Conservation (phyloP, 2,797 vertebrate species). For the Clarias pachynema region DNA sequence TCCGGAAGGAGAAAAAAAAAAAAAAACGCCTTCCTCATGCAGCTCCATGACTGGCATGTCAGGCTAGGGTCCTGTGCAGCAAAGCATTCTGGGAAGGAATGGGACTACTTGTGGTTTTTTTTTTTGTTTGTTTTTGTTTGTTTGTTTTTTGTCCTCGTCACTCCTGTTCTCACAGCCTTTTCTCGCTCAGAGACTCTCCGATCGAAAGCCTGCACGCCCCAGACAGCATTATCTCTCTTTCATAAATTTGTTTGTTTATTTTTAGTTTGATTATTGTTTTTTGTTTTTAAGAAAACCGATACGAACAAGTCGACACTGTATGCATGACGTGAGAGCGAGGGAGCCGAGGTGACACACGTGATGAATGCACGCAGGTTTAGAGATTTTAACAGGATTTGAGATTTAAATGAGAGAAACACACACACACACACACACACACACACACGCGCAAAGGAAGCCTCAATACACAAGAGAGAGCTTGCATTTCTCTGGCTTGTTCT, state of each 20-base stretch:
- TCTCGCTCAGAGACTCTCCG: constrained; percentile 86
- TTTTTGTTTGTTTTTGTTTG: too few species aligned
- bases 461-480: neutral
- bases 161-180: constrained; percentile 70
- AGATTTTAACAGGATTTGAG: constrained; percentile 35
- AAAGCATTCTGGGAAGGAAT: constrained; percentile 51
- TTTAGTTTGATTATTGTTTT: constrained; percentile 40
- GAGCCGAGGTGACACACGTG: constrained; percentile 28
- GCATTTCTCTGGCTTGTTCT: constrained; percentile 60
- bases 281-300: constrained; percentile 56
- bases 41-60: constrained; percentile 30
- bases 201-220: constrained; percentile 81
- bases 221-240: constrained; percentile 66
- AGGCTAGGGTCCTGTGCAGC: constrained; percentile 55
- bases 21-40: neutral
- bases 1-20: neutral
- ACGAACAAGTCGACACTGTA: constrained; percentile 63
- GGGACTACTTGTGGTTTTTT: neutral
- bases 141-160: too few species aligned
- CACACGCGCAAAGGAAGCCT: neutral
- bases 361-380: constrained; percentile 11
- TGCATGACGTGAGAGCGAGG: constrained; percentile 56
- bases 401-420: constrained; percentile 40
- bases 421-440: neutral
- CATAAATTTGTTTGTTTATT: constrained; percentile 58